These are phyloP conservation scores for Drosophila kanekoi DNA, from an alignment of 2,888 invertebrate species.

Conservation along the genomic window DNA sequence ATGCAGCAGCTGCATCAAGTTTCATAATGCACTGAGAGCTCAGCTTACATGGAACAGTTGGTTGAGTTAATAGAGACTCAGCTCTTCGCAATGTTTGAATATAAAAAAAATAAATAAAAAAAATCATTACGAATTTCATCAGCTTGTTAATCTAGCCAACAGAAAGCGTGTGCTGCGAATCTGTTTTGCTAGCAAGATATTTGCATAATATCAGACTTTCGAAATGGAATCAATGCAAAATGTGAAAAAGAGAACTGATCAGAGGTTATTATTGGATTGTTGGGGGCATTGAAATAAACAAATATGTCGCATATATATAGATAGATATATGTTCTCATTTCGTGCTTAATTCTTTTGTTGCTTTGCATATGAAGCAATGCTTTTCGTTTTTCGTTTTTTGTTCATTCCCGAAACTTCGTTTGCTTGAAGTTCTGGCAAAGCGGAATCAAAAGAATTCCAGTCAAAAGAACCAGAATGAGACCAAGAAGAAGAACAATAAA, in stretches of 20 bases:
- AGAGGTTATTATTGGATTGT: conserved; percentile 27
- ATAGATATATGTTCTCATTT: background rate
- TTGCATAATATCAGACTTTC: conserved; percentile 25
- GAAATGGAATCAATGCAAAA: conserved; percentile 26
- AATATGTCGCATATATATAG: conserved; percentile 36
- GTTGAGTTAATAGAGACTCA: no score
- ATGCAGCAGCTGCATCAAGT: no score
- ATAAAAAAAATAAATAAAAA: no score
- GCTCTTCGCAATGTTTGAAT: no score
- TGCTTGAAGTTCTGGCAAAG: conserved; percentile 40
- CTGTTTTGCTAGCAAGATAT: background rate
- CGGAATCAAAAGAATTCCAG: conserved; percentile 20
- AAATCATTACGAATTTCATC: no score
- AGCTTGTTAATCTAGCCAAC: no score
- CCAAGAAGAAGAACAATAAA: conserved; percentile 36
- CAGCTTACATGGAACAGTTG: no score
- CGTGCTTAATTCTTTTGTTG: conserved; percentile 17
- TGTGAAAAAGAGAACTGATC: conserved; percentile 20
- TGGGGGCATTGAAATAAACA: conserved; percentile 20
- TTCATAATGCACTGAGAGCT: no score
- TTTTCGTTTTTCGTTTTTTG: conserved; percentile 5
- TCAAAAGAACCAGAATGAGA: conserved; percentile 17
- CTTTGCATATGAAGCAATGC: conserved; percentile 55
- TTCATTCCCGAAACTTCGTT: conserved; percentile 17
- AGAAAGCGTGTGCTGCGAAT: no score